Conservation (phyloP, 2,888 invertebrate genomes). For the Acholoe squamosa region DNA sequence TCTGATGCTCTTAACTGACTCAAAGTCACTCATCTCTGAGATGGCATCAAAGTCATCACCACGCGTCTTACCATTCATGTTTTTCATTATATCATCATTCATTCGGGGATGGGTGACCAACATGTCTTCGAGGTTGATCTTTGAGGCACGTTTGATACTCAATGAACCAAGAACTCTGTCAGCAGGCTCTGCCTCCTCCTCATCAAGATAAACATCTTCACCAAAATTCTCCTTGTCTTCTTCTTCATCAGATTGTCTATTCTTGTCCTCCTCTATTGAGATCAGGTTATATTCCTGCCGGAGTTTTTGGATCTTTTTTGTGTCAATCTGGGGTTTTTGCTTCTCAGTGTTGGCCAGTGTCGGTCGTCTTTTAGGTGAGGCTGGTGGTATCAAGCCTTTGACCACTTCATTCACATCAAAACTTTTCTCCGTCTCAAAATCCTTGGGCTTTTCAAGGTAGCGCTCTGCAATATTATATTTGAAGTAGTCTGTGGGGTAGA, state of each 20-base stretch:
- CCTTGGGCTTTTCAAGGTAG: constrained; percentile 67
- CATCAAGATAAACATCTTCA: background rate
- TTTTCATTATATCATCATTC: constrained; percentile 51
- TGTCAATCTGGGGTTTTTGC: constrained; percentile 8
- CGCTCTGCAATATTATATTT: constrained; percentile 79
- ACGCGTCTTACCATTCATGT: background rate
- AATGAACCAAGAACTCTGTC: constrained; percentile 58
- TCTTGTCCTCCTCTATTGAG: background rate
- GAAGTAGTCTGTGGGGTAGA: constrained; percentile 80
- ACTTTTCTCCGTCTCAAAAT: constrained; percentile 64
- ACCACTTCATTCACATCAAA: constrained; percentile 69
- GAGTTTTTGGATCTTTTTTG: constrained; percentile 61
- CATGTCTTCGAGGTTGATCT: constrained; percentile 47
- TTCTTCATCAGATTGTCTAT: background rate
- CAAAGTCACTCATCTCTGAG: constrained; percentile 75
- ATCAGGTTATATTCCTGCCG: constrained; percentile 59
- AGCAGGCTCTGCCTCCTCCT: background rate
- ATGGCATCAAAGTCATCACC: constrained; percentile 56
- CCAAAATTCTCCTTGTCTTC: constrained; percentile 45
- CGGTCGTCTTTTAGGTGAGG: background rate
- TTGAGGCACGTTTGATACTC: constrained; percentile 55
- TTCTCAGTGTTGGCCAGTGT: background rate
- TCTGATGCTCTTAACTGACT: constrained; percentile 76
- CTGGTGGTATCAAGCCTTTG: constrained; percentile 61
- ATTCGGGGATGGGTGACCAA: constrained; percentile 16